phyloP scores from a whole-genome alignment of 2,888 invertebrate species.

The Tetragonisca angustula region DNA sequence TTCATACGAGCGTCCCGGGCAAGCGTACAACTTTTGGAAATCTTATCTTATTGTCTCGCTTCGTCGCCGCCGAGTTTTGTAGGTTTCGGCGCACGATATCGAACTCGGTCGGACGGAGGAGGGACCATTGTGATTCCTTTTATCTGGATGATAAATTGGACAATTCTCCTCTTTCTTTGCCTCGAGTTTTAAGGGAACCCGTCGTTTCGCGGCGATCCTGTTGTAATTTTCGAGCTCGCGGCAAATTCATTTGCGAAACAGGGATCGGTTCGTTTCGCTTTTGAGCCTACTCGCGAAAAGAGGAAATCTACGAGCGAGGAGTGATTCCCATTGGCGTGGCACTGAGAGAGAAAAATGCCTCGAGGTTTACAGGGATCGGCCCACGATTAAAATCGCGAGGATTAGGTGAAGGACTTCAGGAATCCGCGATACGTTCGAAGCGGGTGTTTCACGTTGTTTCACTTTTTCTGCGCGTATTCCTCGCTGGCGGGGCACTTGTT shows the following conservation, averaged over 20 bases:
- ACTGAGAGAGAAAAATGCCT: slow-evolving; percentile 16
- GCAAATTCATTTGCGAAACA: slow-evolving; percentile 1
- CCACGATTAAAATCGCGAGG: slow-evolving; percentile 27
- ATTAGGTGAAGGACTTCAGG: too few species aligned
- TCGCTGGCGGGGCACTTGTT: neutral
- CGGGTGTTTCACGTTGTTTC: neutral
- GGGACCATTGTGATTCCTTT: slow-evolving; percentile 45
- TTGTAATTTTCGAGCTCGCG: slow-evolving; percentile 12
- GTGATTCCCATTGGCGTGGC: slow-evolving; percentile 20
- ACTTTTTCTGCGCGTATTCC: neutral
- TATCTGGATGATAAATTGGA: slow-evolving; percentile 65
- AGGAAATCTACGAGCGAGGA: slow-evolving; percentile 23
- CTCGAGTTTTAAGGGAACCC: slow-evolving; percentile 13
- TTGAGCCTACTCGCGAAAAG: neutral
- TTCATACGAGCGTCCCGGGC: neutral
- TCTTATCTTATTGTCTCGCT: slow-evolving; percentile 62
- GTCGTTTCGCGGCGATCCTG: slow-evolving; percentile 13
- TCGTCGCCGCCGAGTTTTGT: slow-evolving; percentile 51
- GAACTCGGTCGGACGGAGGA: slow-evolving; percentile 42
- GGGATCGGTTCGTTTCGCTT: neutral
- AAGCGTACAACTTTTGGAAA: slow-evolving; percentile 46
- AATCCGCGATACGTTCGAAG: neutral
- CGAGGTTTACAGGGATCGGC: slow-evolving; percentile 39
- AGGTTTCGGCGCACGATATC: slow-evolving; percentile 46
- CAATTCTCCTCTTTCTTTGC: slow-evolving; percentile 31